Evolutionary conservation across 2,888 invertebrate species (phyloP).

Genomic region (Aplocera efformata): DNA sequence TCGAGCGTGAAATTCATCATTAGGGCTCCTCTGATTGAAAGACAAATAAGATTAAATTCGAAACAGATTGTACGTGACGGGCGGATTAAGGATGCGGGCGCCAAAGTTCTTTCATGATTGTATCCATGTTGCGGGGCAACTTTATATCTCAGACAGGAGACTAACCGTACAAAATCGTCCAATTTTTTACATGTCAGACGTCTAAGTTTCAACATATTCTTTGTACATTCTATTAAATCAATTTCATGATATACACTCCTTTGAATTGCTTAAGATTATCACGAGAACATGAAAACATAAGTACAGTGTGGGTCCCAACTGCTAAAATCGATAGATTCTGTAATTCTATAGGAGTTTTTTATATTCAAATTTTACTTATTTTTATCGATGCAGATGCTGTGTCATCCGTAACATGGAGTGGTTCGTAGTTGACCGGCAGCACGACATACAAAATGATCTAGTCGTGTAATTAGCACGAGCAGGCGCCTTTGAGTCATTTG

Average conservation of each 20-base stretch:
- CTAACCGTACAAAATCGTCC: background rate
- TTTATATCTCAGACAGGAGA: background rate
- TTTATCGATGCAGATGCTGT: too few relatives aligned
- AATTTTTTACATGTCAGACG: too few relatives aligned
- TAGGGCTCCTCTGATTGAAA: constrained; percentile 5
- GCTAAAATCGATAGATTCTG: too few relatives aligned
- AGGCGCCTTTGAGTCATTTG: constrained; percentile 14
- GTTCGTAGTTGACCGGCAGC: background rate
- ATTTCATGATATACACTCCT: too few relatives aligned
- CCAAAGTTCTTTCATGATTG: constrained; percentile 5
- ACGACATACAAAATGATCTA: constrained; percentile 10
- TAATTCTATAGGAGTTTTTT: too few relatives aligned
- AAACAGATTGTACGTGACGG: constrained; percentile 10
- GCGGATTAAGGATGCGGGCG: constrained; percentile 8
- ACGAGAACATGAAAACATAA: too few relatives aligned
- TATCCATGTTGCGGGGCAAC: background rate
- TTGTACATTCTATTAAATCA: too few relatives aligned
- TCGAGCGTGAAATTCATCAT: constrained; percentile 8
- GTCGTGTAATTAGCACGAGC: constrained; percentile 16
- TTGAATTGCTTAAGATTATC: too few relatives aligned
- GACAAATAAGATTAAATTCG: constrained; percentile 14
- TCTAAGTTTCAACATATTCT: too few relatives aligned
- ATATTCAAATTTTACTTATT: too few relatives aligned
- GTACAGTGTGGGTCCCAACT: too few relatives aligned
- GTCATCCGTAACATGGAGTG: too few relatives aligned